Evolutionary conservation across 2,888 invertebrate species (phyloP), one percentile per base, ranked within the genome.

Genomic region (Deroplatys truncata): DNA sequence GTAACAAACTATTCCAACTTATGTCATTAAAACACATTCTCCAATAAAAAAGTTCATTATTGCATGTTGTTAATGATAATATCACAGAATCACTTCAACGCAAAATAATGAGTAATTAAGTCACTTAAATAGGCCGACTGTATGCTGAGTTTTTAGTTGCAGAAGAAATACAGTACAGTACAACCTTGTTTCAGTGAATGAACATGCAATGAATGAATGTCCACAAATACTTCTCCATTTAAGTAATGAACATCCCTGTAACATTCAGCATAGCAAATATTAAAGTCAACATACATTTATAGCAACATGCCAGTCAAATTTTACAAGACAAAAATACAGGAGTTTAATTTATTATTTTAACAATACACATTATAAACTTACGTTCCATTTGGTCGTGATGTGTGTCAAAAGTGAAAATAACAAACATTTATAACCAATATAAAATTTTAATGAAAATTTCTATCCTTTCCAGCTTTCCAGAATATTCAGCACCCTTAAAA

Each of bases 41-140:
- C 56, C 87, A 87, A 87, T 89, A 84, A 88, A 90, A 89, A 86
- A 86, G 86, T 89, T 85, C 88, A 90, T 90, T 90, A 90, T 90
- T 90, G 90, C 90, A 90, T 90, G 49, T 43, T 90, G 84, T 89
- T 89, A 87, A 84, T 87, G 88, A 89, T 90, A 72, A 72, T 90
- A 90, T 90, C 90, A 90, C 90, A 90, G 90, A 90, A 90, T 88
- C 82, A 56, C 89, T 88, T 86, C 72, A 90, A 90, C 90, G 88
- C 43, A 90, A 90, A 90, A 28, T 72, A 88, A 88, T 86, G 89
- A 90, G 88, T 88, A 89, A 89, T 72, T 84, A 90, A 89, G 89
- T 88, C 89, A 89, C 90, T 86, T 82, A 88, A 88, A 85, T 90
- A 90, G 90, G 90, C 90, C 90, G 90, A 89, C 89, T 85, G 89